Evolutionary conservation across 2,888 invertebrate species (phyloP), one percentile per base, ranked within the genome.

Genomic region (Lasius fuliginosus): DNA sequence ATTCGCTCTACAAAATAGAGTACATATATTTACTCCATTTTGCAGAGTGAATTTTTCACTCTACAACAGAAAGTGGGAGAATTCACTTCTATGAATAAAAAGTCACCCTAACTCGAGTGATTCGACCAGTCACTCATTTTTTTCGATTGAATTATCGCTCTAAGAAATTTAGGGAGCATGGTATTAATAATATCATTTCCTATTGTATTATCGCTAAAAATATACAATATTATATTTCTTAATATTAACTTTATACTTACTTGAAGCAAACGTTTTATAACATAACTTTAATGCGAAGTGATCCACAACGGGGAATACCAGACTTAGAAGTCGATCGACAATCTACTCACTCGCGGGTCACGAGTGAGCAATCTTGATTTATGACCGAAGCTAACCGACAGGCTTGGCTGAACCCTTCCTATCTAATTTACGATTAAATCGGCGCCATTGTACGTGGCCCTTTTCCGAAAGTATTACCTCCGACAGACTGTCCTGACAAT

Each of bases 361-460:
- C 77, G 69, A 77, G 11, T 71, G 56, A 71, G 30, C 73, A 73
- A 71, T 79, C 79, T 27, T 79, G 79, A 79, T 79, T 79, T 71
- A 71, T 71, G 73, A 71, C 18, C 33, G 6, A 58, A 71, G 27
- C 73, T 60, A 64, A 73, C 58, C 30, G 53, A 23, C 30, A 30
- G n/a, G 40, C n/a, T 71, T 58, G 75, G 75, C 23, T 36, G 71
- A 79, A 69, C 23, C 15, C 23, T 60, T 58, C 12, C 23, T 23
- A 79, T 18, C 58, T 79, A 69, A 79, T 79, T 79, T 79, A 79
- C 33, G 33, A 60, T 60, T 73, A 73, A 79, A 27, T 79, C 18
- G 42, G n/a, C 40, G 0, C 12, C 56, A 30, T 77, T 68, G 73
- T 23, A 71, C 42, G 23, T 58, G 30, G 15, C 2, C 27, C 69